A percentile compares a stretch with the other conserved stretches of the same genome.
Conservation (phyloP, 1,140 invertebrate genomes). For the Goniozus legneri region DNA sequence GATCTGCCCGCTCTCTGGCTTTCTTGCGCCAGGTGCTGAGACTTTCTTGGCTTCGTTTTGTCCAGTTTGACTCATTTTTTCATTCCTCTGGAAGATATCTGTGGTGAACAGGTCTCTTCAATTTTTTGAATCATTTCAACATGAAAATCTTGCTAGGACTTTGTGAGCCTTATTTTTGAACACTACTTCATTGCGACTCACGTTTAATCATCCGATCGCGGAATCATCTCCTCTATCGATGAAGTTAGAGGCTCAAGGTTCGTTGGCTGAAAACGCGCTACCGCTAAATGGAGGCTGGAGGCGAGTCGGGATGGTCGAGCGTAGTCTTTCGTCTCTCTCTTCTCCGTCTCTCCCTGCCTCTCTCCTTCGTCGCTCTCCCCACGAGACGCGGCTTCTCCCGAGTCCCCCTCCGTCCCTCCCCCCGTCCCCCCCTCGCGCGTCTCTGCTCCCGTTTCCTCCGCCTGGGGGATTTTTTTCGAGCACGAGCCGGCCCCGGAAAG, state of each 20-base stretch:
- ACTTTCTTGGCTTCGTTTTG: conserved; percentile 1
- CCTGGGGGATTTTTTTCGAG: conserved; percentile 38
- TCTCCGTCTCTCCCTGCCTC: conserved; percentile 4
- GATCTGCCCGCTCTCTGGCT: neutral
- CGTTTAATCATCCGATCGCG: no score
- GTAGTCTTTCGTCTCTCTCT: conserved; percentile 6
- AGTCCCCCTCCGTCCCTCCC: conserved; percentile 9
- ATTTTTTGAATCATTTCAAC: no score
- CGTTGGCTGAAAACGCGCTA: conserved; percentile 42
- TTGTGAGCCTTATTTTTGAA: no score
- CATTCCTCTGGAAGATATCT: no score
- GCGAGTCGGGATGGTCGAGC: conserved; percentile 19
- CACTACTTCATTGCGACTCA: no score
- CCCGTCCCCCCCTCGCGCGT: conserved; percentile 19
- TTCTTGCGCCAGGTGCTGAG: neutral
- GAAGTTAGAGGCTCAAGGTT: no score
- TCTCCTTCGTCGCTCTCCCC: conserved; percentile 16
- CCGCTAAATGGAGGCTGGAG: conserved; percentile 43
- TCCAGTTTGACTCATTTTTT: no score
- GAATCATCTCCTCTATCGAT: no score
- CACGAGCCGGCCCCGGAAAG: conserved; percentile 21
- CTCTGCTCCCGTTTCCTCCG: conserved; percentile 43
- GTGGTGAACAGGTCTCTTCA: no score
- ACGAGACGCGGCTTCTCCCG: conserved; percentile 8
- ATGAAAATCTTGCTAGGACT: no score